These are phyloP conservation scores for Aix galericulata DNA, from an alignment of 2,113 vertebrate genomes.

Conservation along the genomic window DNA sequence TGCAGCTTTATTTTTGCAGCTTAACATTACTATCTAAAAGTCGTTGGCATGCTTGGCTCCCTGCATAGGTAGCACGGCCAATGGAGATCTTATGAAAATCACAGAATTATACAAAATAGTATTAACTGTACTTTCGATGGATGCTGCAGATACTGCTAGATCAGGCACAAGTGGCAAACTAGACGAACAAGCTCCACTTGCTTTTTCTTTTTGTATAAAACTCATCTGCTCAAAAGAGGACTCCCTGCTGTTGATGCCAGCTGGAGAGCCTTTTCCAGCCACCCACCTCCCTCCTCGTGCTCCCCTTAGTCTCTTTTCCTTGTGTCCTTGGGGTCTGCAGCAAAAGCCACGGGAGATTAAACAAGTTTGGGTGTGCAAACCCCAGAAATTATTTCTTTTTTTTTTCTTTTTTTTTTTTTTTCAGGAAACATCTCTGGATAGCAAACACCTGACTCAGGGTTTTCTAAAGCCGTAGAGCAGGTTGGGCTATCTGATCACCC, in stretches of 20 bases:
- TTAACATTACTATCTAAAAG: neutral
- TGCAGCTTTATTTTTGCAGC: neutral
- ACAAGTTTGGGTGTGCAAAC: neutral
- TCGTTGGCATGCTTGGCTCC: neutral
- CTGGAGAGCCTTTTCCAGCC: neutral
- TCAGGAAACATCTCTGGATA: constrained; percentile 1
- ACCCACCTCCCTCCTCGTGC: neutral
- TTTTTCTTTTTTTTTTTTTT: neutral
- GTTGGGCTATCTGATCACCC: constrained; percentile 63
- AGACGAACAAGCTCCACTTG: constrained; percentile 2
- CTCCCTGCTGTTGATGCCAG: neutral
- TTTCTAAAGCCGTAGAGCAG: neutral
- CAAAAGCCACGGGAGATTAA: neutral
- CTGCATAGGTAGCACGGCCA: neutral
- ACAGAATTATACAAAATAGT: constrained; percentile 20
- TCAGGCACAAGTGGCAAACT: neutral
- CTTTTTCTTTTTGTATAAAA: neutral
- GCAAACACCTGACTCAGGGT: constrained; percentile 44
- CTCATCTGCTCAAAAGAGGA: neutral
- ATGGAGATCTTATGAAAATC: neutral
- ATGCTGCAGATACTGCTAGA: neutral
- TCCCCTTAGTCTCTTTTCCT: neutral
- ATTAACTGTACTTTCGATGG: neutral
- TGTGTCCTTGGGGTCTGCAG: neutral
- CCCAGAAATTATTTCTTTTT: neutral